These are phyloP conservation scores for Drosophila prostipennis DNA, from an alignment of 2,888 invertebrate species.

Conservation along the genomic window DNA sequence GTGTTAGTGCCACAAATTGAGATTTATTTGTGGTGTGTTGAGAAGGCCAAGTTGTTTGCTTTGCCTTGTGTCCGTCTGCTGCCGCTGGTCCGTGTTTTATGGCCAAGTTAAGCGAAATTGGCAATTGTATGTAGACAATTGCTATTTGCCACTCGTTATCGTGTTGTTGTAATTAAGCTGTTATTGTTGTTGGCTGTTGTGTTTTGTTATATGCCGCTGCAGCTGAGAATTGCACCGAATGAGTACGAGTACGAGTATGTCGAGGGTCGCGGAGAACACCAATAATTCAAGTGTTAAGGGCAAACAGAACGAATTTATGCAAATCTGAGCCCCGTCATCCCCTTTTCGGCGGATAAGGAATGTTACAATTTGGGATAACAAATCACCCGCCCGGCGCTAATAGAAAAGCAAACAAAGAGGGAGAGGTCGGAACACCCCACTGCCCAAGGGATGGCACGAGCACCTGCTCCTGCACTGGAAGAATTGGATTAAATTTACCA, in stretches of 20 bases:
- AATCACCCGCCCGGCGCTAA: slow-evolving; percentile 59
- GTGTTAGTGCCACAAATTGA: slow-evolving; percentile 54
- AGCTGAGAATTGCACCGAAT: slow-evolving; percentile 42
- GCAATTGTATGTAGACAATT: slow-evolving; percentile 74
- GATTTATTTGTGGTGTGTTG: slow-evolving; percentile 49
- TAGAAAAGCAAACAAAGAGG: slow-evolving; percentile 70
- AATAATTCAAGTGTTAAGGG: slow-evolving; percentile 78
- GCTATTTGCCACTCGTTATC: slow-evolving; percentile 59
- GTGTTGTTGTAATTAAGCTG: slow-evolving; percentile 77
- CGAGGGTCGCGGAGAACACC: slow-evolving; percentile 25
- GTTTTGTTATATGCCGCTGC: slow-evolving; percentile 24
- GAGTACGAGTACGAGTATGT: background rate
- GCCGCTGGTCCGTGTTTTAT: slow-evolving; percentile 59
- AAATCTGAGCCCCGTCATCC: slow-evolving; percentile 57
- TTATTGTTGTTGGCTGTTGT: slow-evolving; percentile 51
- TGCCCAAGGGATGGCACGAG: slow-evolving; percentile 11
- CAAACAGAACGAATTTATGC: slow-evolving; percentile 68
- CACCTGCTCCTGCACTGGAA: slow-evolving; percentile 29
- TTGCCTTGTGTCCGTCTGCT: slow-evolving; percentile 32
- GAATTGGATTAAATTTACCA: background rate
- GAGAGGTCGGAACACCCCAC: background rate
- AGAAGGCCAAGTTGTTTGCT: slow-evolving; percentile 36
- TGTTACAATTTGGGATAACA: slow-evolving; percentile 53
- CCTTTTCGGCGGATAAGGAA: slow-evolving; percentile 34
- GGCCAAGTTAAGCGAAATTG: slow-evolving; percentile 74